Evolutionary conservation across 2,888 invertebrate species (phyloP).

Genomic region (Galeruca laticollis): DNA sequence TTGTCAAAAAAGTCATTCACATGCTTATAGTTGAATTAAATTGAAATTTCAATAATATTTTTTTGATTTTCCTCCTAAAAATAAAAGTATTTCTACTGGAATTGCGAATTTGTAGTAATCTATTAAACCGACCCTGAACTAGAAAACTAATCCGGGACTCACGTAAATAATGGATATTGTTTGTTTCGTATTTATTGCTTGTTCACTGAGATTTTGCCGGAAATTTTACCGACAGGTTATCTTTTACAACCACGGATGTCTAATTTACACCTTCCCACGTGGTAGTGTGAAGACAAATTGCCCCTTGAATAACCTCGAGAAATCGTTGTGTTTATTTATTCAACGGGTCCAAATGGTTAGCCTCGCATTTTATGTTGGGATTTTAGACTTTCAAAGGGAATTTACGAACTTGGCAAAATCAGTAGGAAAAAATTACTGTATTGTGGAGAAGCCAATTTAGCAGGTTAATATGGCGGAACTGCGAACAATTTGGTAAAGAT

Average conservation of each 20-base stretch:
- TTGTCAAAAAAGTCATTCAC: too few species aligned
- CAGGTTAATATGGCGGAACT: background rate
- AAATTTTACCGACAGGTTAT: slow-evolving; percentile 37
- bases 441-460: slow-evolving; percentile 5
- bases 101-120: background rate
- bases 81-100: too few species aligned
- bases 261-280: slow-evolving; percentile 41
- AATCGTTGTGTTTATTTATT: slow-evolving; percentile 32
- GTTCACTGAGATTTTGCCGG: slow-evolving; percentile 31
- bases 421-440: slow-evolving; percentile 2
- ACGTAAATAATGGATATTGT: slow-evolving; percentile 64
- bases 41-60: too few species aligned
- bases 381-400: background rate
- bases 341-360: slow-evolving; percentile 20
- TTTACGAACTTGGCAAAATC: slow-evolving; percentile 5
- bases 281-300: slow-evolving; percentile 28
- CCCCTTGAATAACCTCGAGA: slow-evolving; percentile 21
- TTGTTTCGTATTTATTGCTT: slow-evolving; percentile 61
- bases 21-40: too few species aligned
- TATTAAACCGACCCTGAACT: slow-evolving; percentile 34
- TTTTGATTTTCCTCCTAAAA: too few species aligned
- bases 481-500: background rate
- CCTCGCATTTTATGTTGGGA: slow-evolving; percentile 6
- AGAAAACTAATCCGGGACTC: slow-evolving; percentile 60
- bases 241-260: slow-evolving; percentile 35